Percentiles rank a stretch among this genome's conserved stretches.
Conservation (phyloP, 2,888 invertebrate genomes). For the Aphodius sticticus region DNA sequence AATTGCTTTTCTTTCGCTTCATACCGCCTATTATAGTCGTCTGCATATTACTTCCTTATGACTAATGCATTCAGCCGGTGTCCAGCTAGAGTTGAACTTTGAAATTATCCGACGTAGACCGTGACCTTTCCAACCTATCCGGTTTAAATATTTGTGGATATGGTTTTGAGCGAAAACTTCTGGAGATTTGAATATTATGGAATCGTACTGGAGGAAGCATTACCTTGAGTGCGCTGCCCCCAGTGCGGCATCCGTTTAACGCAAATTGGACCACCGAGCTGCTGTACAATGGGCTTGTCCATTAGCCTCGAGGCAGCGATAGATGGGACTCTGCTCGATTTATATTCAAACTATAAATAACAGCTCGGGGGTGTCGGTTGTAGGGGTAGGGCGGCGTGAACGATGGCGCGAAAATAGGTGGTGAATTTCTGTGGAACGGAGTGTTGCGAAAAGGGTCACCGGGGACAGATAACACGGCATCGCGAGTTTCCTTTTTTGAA, state of each 20-base stretch:
- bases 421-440: neutral
- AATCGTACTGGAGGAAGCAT: neutral
- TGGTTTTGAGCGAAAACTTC: neutral
- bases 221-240: neutral
- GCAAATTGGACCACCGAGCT: neutral
- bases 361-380: neutral
- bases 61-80: slow-evolving; percentile 5
- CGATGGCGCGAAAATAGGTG: neutral
- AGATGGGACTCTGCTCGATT: neutral
- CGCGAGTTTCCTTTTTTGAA: neutral
- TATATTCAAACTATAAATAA: slow-evolving; percentile 4
- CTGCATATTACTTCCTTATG: slow-evolving; percentile 24
- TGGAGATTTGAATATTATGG: neutral
- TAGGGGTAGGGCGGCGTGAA: neutral
- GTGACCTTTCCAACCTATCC: neutral
- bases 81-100: neutral
- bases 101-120: neutral
- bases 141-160: neutral
- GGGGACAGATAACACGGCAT: neutral
- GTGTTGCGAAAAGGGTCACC: neutral
- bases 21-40: neutral
- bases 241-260: neutral
- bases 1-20: neutral
- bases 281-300: neutral
- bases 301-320: neutral